Evolutionary conservation across 1,140 invertebrate species (phyloP).

Genomic region (Cydia fagiglandana): DNA sequence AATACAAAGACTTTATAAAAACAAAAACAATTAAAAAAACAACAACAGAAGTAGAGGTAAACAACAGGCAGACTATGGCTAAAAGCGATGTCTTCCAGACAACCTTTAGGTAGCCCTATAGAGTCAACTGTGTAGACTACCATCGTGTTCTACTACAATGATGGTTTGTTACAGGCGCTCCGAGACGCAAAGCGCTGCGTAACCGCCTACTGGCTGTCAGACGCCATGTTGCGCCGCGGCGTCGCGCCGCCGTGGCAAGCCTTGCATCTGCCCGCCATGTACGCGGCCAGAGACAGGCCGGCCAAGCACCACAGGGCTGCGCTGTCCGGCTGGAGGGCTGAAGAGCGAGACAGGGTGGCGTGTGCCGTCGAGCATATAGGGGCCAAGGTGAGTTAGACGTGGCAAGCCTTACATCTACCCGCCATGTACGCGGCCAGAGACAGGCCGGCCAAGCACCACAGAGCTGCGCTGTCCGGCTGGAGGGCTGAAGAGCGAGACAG

Average conservation of each 20-base stretch:
- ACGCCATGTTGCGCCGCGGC: slow-evolving; percentile 90
- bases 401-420: slow-evolving; percentile 95
- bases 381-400: slow-evolving; percentile 89
- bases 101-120: too few species aligned
- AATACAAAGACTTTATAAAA: too few species aligned
- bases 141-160: not conserved
- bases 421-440: slow-evolving; percentile 87
- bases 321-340: slow-evolving; percentile 91
- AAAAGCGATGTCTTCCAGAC: too few species aligned
- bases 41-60: too few species aligned
- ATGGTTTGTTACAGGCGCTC: slow-evolving; percentile 80
- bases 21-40: too few species aligned
- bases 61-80: too few species aligned
- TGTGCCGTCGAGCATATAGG: slow-evolving; percentile 91
- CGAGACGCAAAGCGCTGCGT: slow-evolving; percentile 90
- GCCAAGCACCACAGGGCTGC: slow-evolving; percentile 86
- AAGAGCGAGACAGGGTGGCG: slow-evolving; percentile 88
- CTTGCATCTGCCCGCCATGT: slow-evolving; percentile 93
- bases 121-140: too few species aligned
- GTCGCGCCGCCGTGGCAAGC: slow-evolving; percentile 95
- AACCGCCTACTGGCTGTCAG: slow-evolving; percentile 96
- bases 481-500: slow-evolving; percentile 88
- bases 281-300: slow-evolving; percentile 84
- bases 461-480: slow-evolving; percentile 92
- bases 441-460: slow-evolving; percentile 83